These are phyloP conservation scores for Drosophila baimaii DNA, from an alignment of 1,140 invertebrate genomes.

Conservation along the genomic window DNA sequence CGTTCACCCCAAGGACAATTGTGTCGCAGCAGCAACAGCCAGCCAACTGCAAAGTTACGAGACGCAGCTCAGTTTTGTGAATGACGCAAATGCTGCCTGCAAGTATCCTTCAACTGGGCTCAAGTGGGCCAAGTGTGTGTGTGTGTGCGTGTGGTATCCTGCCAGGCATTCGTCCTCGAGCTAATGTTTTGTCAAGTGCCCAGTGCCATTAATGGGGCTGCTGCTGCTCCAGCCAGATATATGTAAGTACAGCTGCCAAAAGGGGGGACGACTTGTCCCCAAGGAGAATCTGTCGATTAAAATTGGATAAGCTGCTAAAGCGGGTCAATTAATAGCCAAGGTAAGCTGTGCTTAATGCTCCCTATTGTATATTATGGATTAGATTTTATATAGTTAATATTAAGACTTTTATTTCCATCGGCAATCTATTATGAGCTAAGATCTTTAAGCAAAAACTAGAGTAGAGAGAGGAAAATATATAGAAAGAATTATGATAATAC, in stretches of 20 bases:
- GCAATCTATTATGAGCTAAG: background rate
- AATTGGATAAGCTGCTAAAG: constrained; percentile 21
- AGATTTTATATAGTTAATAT: background rate
- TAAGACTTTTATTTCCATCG: background rate
- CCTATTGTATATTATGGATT: background rate
- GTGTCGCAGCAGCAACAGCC: constrained; percentile 53
- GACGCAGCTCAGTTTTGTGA: constrained; percentile 50
- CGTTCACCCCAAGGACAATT: constrained; percentile 74
- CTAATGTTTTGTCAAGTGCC: constrained; percentile 43
- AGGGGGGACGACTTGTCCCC: background rate
- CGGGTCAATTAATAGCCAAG: constrained; percentile 15
- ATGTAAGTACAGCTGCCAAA: background rate
- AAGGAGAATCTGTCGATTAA: constrained; percentile 23
- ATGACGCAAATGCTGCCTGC: constrained; percentile 61
- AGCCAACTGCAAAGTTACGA: constrained; percentile 36
- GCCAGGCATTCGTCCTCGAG: constrained; percentile 43
- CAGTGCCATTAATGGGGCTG: constrained; percentile 28
- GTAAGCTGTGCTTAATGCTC: constrained; percentile 6
- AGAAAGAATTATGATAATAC: no score
- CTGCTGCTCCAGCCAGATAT: constrained; percentile 21
- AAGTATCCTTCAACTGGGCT: constrained; percentile 48
- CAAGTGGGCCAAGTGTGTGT: constrained; percentile 42
- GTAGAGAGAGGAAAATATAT: no score
- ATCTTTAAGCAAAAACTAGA: no score
- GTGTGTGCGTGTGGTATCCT: constrained; percentile 12